phyloP scores from a whole-genome alignment of 1,140 invertebrate species.

The Polypedilum vanderplanki region DNA sequence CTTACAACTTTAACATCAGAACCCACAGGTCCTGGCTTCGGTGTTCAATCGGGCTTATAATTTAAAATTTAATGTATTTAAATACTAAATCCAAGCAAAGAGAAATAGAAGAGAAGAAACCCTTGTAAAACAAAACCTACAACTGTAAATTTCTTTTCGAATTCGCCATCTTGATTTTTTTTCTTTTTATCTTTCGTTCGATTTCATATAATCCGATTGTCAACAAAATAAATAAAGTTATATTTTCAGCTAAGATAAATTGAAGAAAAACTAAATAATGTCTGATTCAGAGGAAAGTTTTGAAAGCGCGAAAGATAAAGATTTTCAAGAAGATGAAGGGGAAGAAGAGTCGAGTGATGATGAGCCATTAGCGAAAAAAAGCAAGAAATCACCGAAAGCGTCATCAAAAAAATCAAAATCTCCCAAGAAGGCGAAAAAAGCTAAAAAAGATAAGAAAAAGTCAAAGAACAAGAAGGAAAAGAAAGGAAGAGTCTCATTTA shows the following conservation, averaged over 20 bases:
- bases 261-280: background rate
- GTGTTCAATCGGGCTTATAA: constrained; percentile 77
- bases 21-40: constrained; percentile 87
- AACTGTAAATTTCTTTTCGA: background rate
- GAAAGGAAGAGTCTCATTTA: background rate
- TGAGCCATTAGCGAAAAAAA: background rate
- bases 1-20: constrained; percentile 81
- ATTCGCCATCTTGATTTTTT: background rate
- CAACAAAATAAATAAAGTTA: too few relatives aligned
- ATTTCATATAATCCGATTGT: too few relatives aligned
- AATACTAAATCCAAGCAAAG: background rate
- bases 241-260: too few relatives aligned
- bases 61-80: constrained; percentile 30
- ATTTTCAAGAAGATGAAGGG: background rate
- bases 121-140: background rate
- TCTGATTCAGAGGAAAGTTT: background rate
- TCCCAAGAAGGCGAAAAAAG: background rate
- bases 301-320: background rate
- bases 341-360: background rate
- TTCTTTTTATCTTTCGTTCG: background rate
- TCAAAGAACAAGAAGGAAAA: background rate
- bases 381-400: background rate
- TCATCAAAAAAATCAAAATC: background rate
- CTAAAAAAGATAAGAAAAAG: background rate
- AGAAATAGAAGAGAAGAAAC: background rate